These are phyloP conservation scores for Chrysolina oricalcia DNA, from an alignment of 2,888 invertebrate genomes.

Conservation along the genomic window DNA sequence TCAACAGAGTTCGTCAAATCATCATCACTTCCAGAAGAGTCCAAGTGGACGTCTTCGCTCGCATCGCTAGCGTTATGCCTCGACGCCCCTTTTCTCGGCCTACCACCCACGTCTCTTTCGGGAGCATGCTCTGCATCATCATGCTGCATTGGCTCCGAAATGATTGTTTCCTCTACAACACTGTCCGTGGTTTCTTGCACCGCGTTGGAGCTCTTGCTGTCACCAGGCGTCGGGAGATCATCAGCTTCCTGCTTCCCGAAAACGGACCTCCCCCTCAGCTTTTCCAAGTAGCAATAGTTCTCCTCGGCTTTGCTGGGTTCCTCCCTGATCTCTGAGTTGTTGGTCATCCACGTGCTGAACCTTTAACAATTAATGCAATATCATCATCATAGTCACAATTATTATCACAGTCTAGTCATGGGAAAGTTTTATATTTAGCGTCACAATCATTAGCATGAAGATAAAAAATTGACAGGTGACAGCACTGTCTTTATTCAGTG, in stretches of 20 bases:
- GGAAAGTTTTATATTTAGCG: too few species aligned
- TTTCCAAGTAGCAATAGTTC: conserved; percentile 54
- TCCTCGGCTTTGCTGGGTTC: conserved; percentile 44
- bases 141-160: neutral
- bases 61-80: neutral
- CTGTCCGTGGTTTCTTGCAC: neutral
- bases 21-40: conserved; percentile 41
- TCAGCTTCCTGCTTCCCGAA: conserved; percentile 57
- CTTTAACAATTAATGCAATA: conserved; percentile 73
- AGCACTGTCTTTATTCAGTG: too few species aligned
- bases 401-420: too few species aligned
- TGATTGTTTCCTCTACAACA: neutral
- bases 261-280: conserved; percentile 53
- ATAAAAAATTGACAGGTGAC: too few species aligned
- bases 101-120: neutral
- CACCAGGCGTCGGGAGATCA: conserved; percentile 16
- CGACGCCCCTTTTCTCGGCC: neutral
- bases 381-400: conserved; percentile 94
- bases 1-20: conserved; percentile 53
- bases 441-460: too few species aligned
- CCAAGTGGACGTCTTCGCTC: neutral
- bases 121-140: neutral
- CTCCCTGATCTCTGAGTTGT: conserved; percentile 48
- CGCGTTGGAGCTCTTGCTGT: neutral
- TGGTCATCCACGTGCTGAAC: conserved; percentile 72